Conservation (phyloP, 2,113 vertebrate species). For the Rafetus swinhoei region DNA sequence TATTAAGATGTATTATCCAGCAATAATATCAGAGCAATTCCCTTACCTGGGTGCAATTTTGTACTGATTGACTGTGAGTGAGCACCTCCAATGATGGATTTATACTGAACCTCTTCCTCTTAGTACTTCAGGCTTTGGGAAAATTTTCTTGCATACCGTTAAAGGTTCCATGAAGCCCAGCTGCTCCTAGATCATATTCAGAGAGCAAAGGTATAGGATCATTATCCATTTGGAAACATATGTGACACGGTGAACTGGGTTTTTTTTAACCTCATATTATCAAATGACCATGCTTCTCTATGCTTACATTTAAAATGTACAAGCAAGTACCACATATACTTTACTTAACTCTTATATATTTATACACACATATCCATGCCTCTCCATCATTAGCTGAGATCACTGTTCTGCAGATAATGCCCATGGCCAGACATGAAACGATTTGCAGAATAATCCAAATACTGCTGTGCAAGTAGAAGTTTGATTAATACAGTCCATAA, state of each 20-base stretch:
- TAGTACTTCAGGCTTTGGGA: conserved; percentile 17
- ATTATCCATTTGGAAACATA: conserved; percentile 57
- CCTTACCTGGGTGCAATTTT: conserved; percentile 4
- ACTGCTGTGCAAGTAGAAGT: conserved; percentile 49
- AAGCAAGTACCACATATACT: conserved; percentile 18
- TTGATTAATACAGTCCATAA: conserved; percentile 53
- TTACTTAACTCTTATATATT: conserved; percentile 24
- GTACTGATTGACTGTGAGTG: rapidly evolving
- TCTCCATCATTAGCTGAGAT: background rate
- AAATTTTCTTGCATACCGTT: conserved; percentile 46
- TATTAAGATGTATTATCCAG: background rate
- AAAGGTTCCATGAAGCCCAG: conserved; percentile 52
- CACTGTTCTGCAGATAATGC: background rate
- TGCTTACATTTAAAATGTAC: conserved; percentile 21
- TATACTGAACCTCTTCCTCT: conserved; percentile 18
- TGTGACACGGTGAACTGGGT: conserved; percentile 42
- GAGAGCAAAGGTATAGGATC: conserved; percentile 45
- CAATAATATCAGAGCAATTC: background rate
- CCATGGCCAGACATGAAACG: conserved; percentile 41
- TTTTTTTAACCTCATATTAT: conserved; percentile 49
- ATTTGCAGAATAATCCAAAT: conserved; percentile 68
- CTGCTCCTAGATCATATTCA: conserved; percentile 46
- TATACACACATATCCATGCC: background rate
- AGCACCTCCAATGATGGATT: background rate
- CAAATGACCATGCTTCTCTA: background rate